These are phyloP conservation scores for Acanthisitta chloris DNA, from an alignment of 2,113 vertebrate genomes.

Conservation along the genomic window DNA sequence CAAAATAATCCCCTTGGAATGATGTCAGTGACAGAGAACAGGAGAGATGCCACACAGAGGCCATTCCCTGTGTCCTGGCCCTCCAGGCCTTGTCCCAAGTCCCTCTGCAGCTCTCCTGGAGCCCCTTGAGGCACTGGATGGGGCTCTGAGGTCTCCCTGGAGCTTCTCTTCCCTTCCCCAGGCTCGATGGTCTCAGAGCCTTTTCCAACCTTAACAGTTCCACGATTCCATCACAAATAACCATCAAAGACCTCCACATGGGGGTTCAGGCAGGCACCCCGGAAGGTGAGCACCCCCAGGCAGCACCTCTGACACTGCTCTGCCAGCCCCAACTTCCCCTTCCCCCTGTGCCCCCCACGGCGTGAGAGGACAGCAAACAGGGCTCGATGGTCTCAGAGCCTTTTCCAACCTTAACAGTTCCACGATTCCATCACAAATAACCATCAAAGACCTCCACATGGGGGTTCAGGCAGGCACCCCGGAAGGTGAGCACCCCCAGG, in stretches of 20 bases:
- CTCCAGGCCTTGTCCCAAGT: rapidly evolving
- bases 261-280: background rate
- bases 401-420: background rate
- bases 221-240: background rate
- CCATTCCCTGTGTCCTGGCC: background rate
- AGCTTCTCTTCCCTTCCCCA: no score
- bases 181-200: rapidly evolving
- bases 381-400: rapidly evolving
- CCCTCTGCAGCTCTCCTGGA: background rate
- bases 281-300: background rate
- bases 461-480: background rate
- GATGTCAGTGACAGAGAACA: background rate
- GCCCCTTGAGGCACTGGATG: rapidly evolving
- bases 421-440: background rate
- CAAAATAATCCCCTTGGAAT: background rate
- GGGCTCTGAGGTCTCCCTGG: background rate
- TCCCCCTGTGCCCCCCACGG: no score
- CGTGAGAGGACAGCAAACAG: no score
- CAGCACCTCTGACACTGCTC: background rate
- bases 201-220: background rate
- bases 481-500: background rate
- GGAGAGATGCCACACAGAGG: background rate
- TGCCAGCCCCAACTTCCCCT: background rate
- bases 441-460: background rate
- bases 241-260: background rate